Base-by-base conservation (phyloP, 2,888 invertebrate species). In the Petrolisthes manimaculis region DNA sequence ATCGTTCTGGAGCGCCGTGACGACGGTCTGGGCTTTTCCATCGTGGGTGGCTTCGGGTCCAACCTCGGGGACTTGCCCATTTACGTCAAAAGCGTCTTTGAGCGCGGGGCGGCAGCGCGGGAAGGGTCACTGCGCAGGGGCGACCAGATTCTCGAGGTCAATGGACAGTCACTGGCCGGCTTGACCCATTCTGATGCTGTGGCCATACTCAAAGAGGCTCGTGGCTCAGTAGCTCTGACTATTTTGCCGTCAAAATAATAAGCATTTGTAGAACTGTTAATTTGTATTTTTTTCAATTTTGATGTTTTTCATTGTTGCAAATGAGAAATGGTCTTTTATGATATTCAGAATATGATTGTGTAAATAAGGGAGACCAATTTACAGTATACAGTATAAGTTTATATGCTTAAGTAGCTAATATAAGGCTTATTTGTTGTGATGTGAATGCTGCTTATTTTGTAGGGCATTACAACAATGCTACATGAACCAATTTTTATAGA, bases 1-100 rank as follows among this genome's bases (percentile, higher is more conserved):
- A 93, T 94, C 88, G 92, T 92, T 71, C 92, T 95, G 91, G 93
- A 94, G 89, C 92, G 94, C 78, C 94, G 94, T 24, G 92, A 93
- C 24, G 94, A 94, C 85, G 94, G 94, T 5, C 93, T 95, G 69
- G 94, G 94, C 21, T 94, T 95, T 92, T 94, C 94, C 85, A 94
- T 95, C 67, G 94, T 94, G 0, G 94, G 94, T 51, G 94, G 93
- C 61, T 92, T 92, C 85, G 94, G 93, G 84, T 94, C 94, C 89
- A 94, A 94, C 5, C 94, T 94, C 91, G 94, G 94, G 1, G 93
- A 94, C 92, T 92, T 94, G 86, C 94, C 94, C 5, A 94, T 95
- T 91, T 94, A 94, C 91, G 93, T 94, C 56, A 94, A 94, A 91
- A 93, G 93, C 14, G 93, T 93, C 83, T 93, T 93, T 89, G 92